Evolutionary conservation across 2,797 vertebrate genomes (phyloP).

Genomic region (Phataginus tetradactyla): DNA sequence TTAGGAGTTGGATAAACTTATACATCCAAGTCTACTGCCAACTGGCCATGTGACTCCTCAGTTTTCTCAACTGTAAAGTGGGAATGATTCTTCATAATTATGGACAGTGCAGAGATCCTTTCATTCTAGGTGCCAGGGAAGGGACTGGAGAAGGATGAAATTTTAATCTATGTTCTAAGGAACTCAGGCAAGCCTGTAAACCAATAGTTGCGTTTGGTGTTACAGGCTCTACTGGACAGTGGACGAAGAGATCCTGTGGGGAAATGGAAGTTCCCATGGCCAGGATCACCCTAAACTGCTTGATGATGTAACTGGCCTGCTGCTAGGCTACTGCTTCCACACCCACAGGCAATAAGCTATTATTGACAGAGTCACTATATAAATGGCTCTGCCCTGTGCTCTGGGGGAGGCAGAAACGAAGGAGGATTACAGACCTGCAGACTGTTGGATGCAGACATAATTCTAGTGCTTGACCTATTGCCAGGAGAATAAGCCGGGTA

Average conservation of each 20-base stretch:
- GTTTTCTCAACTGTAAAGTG: slow-evolving; percentile 1
- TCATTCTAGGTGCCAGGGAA: not conserved
- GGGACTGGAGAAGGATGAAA: not conserved
- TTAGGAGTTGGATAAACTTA: not conserved
- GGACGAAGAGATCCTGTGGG: not conserved
- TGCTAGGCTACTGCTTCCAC: too few species aligned
- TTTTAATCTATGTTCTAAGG: not conserved
- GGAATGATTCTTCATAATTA: not conserved
- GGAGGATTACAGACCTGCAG: too few species aligned
- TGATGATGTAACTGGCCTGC: too few species aligned
- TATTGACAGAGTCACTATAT: too few species aligned
- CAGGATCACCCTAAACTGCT: too few species aligned
- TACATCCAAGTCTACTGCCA: not conserved
- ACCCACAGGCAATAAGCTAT: too few species aligned
- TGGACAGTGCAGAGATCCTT: not conserved
- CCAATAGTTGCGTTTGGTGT: not conserved
- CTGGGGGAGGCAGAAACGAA: too few species aligned
- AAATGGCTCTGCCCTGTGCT: too few species aligned
- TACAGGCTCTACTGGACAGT: not conserved
- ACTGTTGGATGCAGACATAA: too few species aligned
- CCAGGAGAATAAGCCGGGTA: too few species aligned
- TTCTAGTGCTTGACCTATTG: too few species aligned
- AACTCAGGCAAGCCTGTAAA: not conserved
- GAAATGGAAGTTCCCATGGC: too few species aligned
- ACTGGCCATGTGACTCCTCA: not conserved